These are phyloP conservation scores for Clistopyga incitator DNA, from an alignment of 2,888 invertebrate species.

Conservation along the genomic window DNA sequence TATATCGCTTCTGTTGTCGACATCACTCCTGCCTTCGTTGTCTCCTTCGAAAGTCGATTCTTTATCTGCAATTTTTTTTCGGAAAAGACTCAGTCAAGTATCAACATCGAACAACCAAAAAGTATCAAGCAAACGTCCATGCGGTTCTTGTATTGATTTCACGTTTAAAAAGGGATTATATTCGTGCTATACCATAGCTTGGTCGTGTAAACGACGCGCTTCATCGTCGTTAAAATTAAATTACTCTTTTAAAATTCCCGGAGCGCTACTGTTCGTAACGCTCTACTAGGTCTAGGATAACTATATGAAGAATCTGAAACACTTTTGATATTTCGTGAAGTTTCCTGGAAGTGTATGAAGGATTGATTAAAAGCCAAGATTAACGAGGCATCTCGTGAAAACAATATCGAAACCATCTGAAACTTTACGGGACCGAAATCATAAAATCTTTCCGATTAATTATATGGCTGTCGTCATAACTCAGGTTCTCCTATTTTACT, in stretches of 20 bases:
- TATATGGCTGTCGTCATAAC: no score
- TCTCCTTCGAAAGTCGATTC: conserved; percentile 86
- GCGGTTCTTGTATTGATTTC: not conserved
- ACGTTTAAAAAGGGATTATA: not conserved
- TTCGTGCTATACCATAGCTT: not conserved
- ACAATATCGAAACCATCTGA: not conserved
- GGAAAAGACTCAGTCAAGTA: not conserved
- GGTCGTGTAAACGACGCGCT: not conserved
- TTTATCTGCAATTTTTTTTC: conserved; percentile 86
- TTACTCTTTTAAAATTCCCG: not conserved
- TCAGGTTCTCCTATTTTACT: not conserved
- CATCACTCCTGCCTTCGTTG: conserved; percentile 86
- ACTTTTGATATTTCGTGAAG: not conserved
- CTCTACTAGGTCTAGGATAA: not conserved
- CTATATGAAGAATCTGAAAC: not conserved
- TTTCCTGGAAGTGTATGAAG: not conserved
- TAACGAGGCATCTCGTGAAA: not conserved
- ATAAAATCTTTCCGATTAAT: not conserved
- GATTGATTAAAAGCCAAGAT: not conserved
- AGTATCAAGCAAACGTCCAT: not conserved
- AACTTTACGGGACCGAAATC: not conserved
- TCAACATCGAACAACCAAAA: not conserved
- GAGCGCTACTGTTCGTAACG: not conserved
- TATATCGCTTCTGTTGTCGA: conserved; percentile 90
- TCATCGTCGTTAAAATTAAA: not conserved